These are phyloP conservation scores for Rhinogobius similis DNA, from an alignment of 2,113 vertebrate genomes.

Conservation along the genomic window DNA sequence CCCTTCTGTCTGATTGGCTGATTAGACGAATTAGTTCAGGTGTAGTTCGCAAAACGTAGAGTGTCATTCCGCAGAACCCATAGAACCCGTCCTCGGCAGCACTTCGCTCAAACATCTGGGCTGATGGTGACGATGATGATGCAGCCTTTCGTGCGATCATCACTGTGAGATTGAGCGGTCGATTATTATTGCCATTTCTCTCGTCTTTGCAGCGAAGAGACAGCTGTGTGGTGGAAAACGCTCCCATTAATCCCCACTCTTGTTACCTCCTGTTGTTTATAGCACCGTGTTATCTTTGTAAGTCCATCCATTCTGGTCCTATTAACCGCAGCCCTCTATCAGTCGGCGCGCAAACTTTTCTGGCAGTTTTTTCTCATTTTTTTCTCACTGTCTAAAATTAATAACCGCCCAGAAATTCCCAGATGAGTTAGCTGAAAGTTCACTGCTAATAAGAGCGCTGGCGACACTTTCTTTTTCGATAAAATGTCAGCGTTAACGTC, in stretches of 20 bases:
- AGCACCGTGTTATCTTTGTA: constrained; percentile 23
- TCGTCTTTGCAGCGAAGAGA: constrained; percentile 3
- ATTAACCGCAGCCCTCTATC: constrained; percentile 4
- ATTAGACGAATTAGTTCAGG: too few relatives aligned
- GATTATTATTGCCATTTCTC: constrained; percentile 6
- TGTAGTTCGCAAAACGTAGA: too few relatives aligned
- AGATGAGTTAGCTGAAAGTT: constrained; percentile 15
- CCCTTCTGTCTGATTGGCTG: neutral
- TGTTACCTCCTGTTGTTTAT: constrained; percentile 16
- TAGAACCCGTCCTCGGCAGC: neutral
- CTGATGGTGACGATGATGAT: constrained; percentile 1
- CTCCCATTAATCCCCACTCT: constrained; percentile 5
- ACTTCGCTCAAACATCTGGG: neutral
- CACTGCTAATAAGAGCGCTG: constrained; percentile 2
- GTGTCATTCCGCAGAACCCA: neutral
- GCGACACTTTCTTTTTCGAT: constrained; percentile 11
- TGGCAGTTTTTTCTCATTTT: constrained; percentile 13
- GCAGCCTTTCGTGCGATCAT: constrained; percentile 6
- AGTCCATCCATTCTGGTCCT: constrained; percentile 1
- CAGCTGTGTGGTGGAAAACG: constrained; percentile 20
- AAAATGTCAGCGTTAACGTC: constrained; percentile 14
- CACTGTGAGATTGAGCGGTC: neutral
- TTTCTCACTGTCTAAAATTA: constrained; percentile 1
- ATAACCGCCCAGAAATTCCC: constrained; percentile 9
- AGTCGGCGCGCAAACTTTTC: constrained; percentile 12